Conservation (phyloP, 2,797 vertebrate species). For the Urosaurus nigricauda region DNA sequence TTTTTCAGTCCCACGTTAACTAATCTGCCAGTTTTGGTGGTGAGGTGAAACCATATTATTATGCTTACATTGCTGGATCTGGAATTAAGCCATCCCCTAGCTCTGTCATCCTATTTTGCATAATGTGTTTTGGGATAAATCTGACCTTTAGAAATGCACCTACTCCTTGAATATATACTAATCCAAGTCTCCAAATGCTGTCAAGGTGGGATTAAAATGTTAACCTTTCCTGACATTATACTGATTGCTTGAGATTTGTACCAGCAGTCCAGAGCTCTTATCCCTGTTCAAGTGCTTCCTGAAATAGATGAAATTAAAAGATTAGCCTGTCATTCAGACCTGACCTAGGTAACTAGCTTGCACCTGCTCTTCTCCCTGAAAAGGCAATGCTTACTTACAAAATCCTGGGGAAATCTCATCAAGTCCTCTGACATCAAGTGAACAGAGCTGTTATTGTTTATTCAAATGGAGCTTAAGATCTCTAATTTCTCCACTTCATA, state of each 20-base stretch:
- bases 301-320: constrained; percentile 78
- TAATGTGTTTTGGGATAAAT: background rate
- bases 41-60: background rate
- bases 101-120: background rate
- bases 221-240: constrained; percentile 64
- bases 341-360: constrained; percentile 42
- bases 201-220: constrained; percentile 14
- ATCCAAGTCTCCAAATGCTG: constrained; percentile 29
- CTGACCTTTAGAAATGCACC: background rate
- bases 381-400: background rate
- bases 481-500: background rate
- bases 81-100: background rate
- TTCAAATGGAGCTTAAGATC: background rate
- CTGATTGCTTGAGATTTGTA: constrained; percentile 59
- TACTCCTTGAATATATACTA: background rate
- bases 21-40: background rate
- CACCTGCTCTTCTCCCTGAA: constrained; percentile 52
- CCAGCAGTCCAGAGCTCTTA: constrained; percentile 65
- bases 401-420: too few relatives aligned
- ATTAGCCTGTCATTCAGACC: constrained; percentile 66
- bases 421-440: too few relatives aligned
- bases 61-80: background rate
- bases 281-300: constrained; percentile 67
- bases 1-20: background rate
- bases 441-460: background rate